Conservation (phyloP, 2,888 invertebrate genomes). For the Lithosia quadra region DNA sequence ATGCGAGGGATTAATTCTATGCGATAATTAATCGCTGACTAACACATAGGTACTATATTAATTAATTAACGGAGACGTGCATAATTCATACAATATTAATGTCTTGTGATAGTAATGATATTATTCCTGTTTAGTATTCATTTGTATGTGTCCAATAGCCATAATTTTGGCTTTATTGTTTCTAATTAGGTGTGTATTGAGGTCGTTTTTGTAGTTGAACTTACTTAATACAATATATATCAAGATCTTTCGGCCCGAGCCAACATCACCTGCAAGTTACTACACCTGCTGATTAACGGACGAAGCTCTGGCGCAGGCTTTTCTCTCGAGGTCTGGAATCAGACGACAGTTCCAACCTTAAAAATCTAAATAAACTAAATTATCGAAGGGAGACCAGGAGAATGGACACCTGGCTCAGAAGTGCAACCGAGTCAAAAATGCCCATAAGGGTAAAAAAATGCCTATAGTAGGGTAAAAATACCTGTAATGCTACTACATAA, state of each 20-base stretch:
- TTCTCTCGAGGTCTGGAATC: no score
- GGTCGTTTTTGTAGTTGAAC: background rate
- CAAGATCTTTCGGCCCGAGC: background rate
- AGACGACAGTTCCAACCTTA: no score
- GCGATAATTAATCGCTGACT: constrained; percentile 51
- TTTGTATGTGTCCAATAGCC: background rate
- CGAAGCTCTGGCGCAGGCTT: background rate
- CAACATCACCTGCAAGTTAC: background rate
- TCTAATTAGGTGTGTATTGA: background rate
- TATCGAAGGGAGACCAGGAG: no score
- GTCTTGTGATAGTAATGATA: constrained; percentile 29
- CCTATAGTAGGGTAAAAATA: no score
- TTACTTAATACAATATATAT: background rate
- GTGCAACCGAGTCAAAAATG: no score
- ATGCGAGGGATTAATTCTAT: constrained; percentile 50
- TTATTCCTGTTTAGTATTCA: constrained; percentile 14
- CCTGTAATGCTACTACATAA: no score
- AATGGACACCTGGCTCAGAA: no score
- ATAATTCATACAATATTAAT: constrained; percentile 36
- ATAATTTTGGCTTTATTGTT: background rate
- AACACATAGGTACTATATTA: constrained; percentile 47
- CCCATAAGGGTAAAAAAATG: no score
- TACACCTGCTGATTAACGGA: background rate
- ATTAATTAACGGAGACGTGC: constrained; percentile 53
- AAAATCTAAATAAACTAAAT: no score